Evolutionary conservation across 2,888 invertebrate species (phyloP).

Genomic region (Elaeidobius kamerunicus): DNA sequence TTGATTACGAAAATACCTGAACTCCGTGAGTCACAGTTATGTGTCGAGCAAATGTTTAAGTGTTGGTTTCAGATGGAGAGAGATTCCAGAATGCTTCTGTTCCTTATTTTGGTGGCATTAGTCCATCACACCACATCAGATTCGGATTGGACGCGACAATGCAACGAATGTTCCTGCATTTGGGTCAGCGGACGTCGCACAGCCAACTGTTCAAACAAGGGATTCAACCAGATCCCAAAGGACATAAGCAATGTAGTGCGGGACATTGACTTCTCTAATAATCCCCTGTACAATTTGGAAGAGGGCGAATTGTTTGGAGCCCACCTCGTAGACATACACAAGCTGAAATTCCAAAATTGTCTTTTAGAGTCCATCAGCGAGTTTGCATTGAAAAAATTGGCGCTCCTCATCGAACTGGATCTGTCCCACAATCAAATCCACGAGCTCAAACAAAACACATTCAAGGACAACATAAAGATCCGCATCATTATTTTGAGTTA

Average conservation of each 20-base stretch:
- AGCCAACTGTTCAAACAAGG: conserved; percentile 66
- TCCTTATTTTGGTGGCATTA: conserved; percentile 8
- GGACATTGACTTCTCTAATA: conserved; percentile 69
- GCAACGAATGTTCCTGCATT: conserved; percentile 70
- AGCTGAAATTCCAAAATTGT: conserved; percentile 72
- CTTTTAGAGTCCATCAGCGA: conserved; percentile 69
- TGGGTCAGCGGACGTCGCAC: conserved; percentile 84
- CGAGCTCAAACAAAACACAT: conserved; percentile 65
- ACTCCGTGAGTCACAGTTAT: too few species aligned
- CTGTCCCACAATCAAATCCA: conserved; percentile 71
- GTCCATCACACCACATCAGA: conserved; percentile 48
- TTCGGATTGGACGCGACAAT: conserved; percentile 56
- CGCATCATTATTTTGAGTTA: conserved; percentile 70
- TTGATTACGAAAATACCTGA: too few species aligned
- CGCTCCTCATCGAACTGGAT: conserved; percentile 79
- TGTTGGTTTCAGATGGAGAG: conserved; percentile 7
- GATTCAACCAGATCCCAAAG: conserved; percentile 65
- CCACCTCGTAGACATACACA: conserved; percentile 75
- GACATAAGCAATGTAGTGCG: conserved; percentile 70
- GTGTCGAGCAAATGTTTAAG: too few species aligned
- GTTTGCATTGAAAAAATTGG: conserved; percentile 71
- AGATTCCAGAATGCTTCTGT: conserved; percentile 10
- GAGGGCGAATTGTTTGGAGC: conserved; percentile 67
- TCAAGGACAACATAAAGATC: conserved; percentile 67
- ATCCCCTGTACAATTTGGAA: conserved; percentile 63